Percentiles rank a stretch among this genome's conserved stretches.
These are phyloP conservation scores for Holothuria scabra DNA, from an alignment of 53 echinoderm and acorn worm genomes.

Conservation along the genomic window DNA sequence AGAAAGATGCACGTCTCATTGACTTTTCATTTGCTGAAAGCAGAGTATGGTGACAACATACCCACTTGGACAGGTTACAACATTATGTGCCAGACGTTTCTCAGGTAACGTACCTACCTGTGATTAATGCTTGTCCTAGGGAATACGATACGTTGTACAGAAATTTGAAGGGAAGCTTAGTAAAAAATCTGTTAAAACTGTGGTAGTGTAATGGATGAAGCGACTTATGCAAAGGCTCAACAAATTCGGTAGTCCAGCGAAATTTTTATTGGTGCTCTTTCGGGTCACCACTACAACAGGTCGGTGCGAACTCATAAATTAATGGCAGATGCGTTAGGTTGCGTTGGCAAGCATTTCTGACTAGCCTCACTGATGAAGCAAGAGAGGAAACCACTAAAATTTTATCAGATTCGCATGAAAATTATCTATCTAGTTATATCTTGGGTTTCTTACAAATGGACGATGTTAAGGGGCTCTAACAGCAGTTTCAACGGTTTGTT, in stretches of 20 bases:
- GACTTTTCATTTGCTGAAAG: conserved; percentile 11
- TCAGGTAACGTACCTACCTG: conserved; percentile 60
- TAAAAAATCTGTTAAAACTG: conserved; percentile 28
- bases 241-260: conserved; percentile 42
- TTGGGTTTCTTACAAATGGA: background rate
- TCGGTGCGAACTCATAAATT: conserved; percentile 37
- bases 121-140: conserved; percentile 60
- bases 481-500: background rate
- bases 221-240: conserved; percentile 65
- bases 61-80: conserved; percentile 38
- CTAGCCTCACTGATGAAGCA: background rate
- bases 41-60: background rate
- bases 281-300: conserved; percentile 51
- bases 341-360: conserved; percentile 17
- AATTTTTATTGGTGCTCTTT: conserved; percentile 38
- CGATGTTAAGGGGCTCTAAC: background rate
- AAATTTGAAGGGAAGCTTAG: conserved; percentile 44
- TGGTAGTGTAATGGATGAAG: conserved; percentile 67
- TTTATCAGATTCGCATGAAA: background rate
- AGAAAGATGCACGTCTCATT: background rate
- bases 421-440: background rate
- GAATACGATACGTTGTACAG: conserved; percentile 61
- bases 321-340: conserved; percentile 47
- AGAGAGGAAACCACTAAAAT: background rate
- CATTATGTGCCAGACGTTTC: background rate